Evolutionary conservation across 2,797 vertebrate genomes (phyloP).

Genomic region (Mus caroli): DNA sequence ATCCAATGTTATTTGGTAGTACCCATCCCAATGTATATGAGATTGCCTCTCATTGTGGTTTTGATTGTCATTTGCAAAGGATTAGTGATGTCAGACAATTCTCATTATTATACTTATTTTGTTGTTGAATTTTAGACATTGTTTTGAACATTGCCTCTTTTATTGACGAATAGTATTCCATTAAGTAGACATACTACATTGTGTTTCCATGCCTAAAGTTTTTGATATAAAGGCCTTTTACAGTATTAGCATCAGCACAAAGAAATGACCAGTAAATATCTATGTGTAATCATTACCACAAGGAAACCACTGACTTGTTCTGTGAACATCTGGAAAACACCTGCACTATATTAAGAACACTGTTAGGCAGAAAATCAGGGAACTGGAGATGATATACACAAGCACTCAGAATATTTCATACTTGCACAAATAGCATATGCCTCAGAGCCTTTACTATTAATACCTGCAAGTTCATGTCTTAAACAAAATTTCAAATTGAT

Average conservation of each 20-base stretch:
- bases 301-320: neutral
- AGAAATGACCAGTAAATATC: neutral
- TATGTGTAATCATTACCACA: neutral
- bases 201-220: neutral
- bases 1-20: neutral
- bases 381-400: neutral
- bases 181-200: neutral
- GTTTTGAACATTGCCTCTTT: neutral
- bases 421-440: neutral
- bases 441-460: neutral
- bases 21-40: neutral
- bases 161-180: neutral
- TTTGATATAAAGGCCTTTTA: neutral
- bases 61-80: neutral
- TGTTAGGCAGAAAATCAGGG: neutral
- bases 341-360: neutral
- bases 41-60: neutral
- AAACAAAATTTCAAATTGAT: slow-evolving; percentile 46
- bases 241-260: neutral
- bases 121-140: neutral
- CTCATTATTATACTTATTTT: neutral
- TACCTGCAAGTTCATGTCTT: slow-evolving; percentile 14
- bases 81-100: neutral
- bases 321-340: neutral
- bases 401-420: neutral